Evolutionary conservation across 2,797 vertebrate genomes (phyloP), one percentile per base, ranked within the genome.

Genomic region (Nasua narica): DNA sequence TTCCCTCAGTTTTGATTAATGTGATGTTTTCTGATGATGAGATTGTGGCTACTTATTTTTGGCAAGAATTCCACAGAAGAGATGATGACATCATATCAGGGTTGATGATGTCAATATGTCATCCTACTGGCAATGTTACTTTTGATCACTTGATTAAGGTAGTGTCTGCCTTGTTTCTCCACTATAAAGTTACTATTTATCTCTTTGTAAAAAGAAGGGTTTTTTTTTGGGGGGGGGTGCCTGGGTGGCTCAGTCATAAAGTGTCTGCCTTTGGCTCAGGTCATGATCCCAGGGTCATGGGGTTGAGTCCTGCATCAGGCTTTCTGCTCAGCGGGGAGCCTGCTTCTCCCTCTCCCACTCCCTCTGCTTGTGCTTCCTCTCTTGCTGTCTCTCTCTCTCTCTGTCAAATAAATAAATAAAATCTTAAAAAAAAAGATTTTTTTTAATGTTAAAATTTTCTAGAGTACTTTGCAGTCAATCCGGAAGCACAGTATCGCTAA

Each of bases 401-500:
- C 40, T 40, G 40, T 40, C 40, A 40, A 40, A 40, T 40, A 40
- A 40, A 40, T 40, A 40, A 40, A 6, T 40, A 40, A 40, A 40
- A 40, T 40, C 40, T 40, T 40, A 4, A 40, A 40, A 40, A 40
- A 40, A 40, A 40, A 40, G 6, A 40, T 40, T 40, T 78, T 81
- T 76, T 78, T 91, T 69, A 74, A 90, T 50, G 19, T 54, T 89
- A 95, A 88, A 84, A 46, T 62, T 32, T 78, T 95, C 82, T 76
- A 21, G n/a, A 74, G 74, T 93, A 29, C 21, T 72, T 94, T 83
- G 67, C 46, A 37, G 12, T 72, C 43, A 70, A 3, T 46, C 14
- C 69, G 11, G 13, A 48, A 91, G 40, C 29, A 72, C 9, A 70
- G 62, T 60, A 74, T 62, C 76, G 84, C 35, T 62, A 21, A 21